These are phyloP conservation scores for Nasua narica DNA, from an alignment of 2,797 vertebrate genomes.

Conservation along the genomic window DNA sequence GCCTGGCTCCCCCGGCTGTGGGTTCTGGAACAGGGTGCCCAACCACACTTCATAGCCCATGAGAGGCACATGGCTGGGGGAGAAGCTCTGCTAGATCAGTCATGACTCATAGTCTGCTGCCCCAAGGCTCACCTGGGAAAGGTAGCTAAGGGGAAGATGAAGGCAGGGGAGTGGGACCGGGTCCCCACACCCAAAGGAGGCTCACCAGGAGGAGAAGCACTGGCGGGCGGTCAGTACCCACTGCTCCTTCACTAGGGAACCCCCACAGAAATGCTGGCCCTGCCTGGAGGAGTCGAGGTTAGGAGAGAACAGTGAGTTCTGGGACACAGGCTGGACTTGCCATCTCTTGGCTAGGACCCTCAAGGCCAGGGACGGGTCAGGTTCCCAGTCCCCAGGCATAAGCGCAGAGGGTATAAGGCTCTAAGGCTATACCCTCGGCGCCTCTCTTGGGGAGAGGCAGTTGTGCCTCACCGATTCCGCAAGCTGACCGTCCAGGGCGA, in stretches of 20 bases:
- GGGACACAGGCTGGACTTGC: not conserved
- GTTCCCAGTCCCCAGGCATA: not conserved
- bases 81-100: slow-evolving; percentile 21
- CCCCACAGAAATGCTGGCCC: slow-evolving; percentile 96
- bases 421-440: not conserved
- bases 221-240: slow-evolving; percentile 98
- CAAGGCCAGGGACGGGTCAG: not conserved
- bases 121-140: not conserved
- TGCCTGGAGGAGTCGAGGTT: slow-evolving; percentile 81
- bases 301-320: not conserved
- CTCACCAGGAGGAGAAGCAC: slow-evolving; percentile 97
- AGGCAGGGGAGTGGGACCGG: not conserved
- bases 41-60: slow-evolving; percentile 91
- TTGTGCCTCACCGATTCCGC: slow-evolving; percentile 88
- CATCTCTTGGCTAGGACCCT: not conserved
- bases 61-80: slow-evolving; percentile 89
- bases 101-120: not conserved
- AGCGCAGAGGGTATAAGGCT: not conserved
- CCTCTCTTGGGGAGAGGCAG: not conserved
- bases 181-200: not conserved
- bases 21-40: slow-evolving; percentile 92
- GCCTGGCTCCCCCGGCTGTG: slow-evolving; percentile 86
- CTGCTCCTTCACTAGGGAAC: slow-evolving; percentile 92
- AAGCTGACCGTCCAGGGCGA: slow-evolving; percentile 98
- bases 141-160: not conserved